These are phyloP conservation scores for Zygothrica quintamaculata DNA, from an alignment of 2,888 invertebrate genomes.

Conservation along the genomic window DNA sequence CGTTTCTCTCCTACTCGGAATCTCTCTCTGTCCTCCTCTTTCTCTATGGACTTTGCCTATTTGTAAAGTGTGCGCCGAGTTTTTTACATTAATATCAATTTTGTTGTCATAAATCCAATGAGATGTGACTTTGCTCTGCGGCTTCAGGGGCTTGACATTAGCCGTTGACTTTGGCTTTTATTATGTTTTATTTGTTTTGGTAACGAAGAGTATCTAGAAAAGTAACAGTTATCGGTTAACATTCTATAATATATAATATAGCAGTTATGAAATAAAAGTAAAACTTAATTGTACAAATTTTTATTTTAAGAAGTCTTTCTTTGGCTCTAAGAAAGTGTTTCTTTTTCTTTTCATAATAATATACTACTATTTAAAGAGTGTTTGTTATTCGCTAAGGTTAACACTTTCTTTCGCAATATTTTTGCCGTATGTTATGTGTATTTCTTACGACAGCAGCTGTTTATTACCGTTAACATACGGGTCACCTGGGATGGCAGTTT, in stretches of 20 bases:
- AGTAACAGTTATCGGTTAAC: too few species aligned
- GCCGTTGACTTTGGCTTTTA: slow-evolving; percentile 45
- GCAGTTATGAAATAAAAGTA: too few species aligned
- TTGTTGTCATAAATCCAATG: slow-evolving; percentile 81
- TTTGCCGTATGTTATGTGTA: background rate
- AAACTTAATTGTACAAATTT: too few species aligned
- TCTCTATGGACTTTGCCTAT: slow-evolving; percentile 38
- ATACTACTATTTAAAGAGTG: slow-evolving; percentile 19
- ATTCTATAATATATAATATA: too few species aligned
- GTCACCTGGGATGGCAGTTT: slow-evolving; percentile 70
- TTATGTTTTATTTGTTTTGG: background rate
- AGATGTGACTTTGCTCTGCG: slow-evolving; percentile 57
- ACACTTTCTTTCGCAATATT: too few species aligned
- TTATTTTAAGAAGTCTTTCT: too few species aligned
- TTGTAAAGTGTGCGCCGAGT: slow-evolving; percentile 43
- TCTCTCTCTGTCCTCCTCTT: too few species aligned
- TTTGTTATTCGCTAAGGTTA: background rate
- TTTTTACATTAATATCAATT: slow-evolving; percentile 81
- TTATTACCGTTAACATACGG: slow-evolving; percentile 73
- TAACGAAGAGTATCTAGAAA: too few species aligned
- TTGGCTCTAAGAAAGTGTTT: too few species aligned
- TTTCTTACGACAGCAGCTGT: slow-evolving; percentile 39
- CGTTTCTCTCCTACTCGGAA: background rate
- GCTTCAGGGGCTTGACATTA: slow-evolving; percentile 49
- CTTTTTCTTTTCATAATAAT: too few species aligned